A percentile compares a stretch with the other conserved stretches of the same genome.
These are phyloP conservation scores for Sminthurinus aureus DNA, from an alignment of 2,888 invertebrate species.

Conservation along the genomic window DNA sequence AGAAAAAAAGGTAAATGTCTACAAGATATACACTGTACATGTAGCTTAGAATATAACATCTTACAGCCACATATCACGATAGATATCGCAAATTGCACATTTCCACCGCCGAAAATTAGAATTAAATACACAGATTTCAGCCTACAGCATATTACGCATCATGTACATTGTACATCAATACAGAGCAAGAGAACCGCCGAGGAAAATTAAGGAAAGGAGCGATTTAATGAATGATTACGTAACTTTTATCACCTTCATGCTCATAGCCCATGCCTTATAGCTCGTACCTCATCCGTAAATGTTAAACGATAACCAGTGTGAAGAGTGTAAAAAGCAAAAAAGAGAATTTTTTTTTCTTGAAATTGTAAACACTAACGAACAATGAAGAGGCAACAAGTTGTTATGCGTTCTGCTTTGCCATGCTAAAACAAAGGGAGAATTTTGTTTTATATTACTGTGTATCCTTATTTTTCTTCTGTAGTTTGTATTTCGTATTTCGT, in stretches of 20 bases:
- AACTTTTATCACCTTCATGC: slow-evolving; percentile 27
- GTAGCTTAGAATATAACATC: background rate
- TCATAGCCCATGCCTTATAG: background rate
- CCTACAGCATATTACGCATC: too few relatives aligned
- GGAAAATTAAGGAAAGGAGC: background rate
- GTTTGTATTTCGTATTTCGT: background rate
- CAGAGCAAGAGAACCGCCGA: too few relatives aligned
- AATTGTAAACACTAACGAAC: too few relatives aligned
- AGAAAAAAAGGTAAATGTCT: background rate
- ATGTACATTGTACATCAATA: too few relatives aligned
- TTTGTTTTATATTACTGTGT: background rate
- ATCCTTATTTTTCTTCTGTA: background rate
- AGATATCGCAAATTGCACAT: too few relatives aligned
- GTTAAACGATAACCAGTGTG: too few relatives aligned
- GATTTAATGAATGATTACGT: slow-evolving; percentile 9
- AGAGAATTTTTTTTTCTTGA: too few relatives aligned
- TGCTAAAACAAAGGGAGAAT: too few relatives aligned
- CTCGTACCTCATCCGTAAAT: background rate
- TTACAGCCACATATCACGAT: slow-evolving; percentile 7
- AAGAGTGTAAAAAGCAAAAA: background rate
- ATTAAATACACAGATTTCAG: too few relatives aligned
- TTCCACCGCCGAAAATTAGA: too few relatives aligned
- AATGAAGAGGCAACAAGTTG: too few relatives aligned
- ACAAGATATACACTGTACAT: background rate
- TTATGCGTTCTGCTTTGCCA: too few relatives aligned